A percentile compares a stretch with the other conserved stretches of the same genome.
phyloP scores from a whole-genome alignment of 2,113 vertebrate species.

The Brevimyrus niger region DNA sequence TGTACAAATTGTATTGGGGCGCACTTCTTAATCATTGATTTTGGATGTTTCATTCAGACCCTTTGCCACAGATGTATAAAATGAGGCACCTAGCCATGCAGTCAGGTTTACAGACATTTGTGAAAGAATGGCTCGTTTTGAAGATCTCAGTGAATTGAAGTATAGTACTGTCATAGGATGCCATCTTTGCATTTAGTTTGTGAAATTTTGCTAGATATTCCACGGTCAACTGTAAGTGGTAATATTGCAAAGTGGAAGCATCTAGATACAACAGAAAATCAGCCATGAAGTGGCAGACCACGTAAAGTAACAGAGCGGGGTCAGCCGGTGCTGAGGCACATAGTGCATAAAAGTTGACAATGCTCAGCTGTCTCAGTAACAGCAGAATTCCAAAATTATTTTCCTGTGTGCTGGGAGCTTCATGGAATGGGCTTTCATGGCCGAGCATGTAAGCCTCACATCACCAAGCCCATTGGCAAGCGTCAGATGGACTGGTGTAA shows the following conservation, averaged over 20 bases:
- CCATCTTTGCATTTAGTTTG: too few species aligned
- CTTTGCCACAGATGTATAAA: background rate
- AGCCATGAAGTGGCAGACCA: background rate
- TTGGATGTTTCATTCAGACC: background rate
- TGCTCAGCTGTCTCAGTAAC: background rate
- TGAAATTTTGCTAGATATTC: too few species aligned
- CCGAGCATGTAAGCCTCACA: too few species aligned
- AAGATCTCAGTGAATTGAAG: background rate
- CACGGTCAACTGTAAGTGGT: too few species aligned
- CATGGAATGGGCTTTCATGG: background rate
- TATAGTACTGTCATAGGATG: background rate
- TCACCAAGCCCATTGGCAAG: too few species aligned
- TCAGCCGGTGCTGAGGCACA: background rate
- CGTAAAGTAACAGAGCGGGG: background rate
- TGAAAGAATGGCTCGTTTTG: background rate
- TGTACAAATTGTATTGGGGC: background rate
- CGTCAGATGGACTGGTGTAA: too few species aligned
- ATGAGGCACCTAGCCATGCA: background rate
- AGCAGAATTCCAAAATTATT: background rate
- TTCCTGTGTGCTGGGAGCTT: background rate
- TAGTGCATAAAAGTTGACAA: background rate
- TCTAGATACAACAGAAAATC: background rate
- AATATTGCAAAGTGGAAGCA: background rate
- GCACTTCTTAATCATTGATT: background rate
- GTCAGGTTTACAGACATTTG: background rate